Evolutionary conservation across 2,888 invertebrate species (phyloP), one percentile per base, ranked within the genome.

Genomic region (Griposia aprilina): DNA sequence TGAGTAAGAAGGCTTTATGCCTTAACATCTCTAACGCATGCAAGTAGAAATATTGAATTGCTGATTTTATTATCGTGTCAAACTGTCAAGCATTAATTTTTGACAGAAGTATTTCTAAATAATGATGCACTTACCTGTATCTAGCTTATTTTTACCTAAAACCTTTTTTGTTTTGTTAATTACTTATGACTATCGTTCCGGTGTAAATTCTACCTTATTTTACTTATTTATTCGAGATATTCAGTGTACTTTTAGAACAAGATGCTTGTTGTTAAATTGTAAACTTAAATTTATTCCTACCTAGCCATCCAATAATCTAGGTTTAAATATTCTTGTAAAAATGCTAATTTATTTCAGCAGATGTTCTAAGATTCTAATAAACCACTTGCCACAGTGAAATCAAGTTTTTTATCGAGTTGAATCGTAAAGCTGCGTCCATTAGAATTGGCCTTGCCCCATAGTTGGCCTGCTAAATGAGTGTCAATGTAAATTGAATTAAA

Each of bases 401-500:
- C 88, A 74, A 75, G 83, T 82, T 88, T 87, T 77, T 76, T 76
- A 78, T 78, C 48, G 71, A 80, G 72, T 63, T 71, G 71, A 83
- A 69, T 87, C 67, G 69, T 77, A 72, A 76, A 83, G 68, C 63
- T 45, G 66, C n/a, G 76, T 79, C 59, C 50, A 78, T 80, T 82
- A 83, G 87, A 74, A 50, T 52, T 72, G 89, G 78, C 92, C 91
- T 92, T 91, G 92, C 82, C 83, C 89, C 82, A 84, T 66, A 85
- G 82, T 88, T 88, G 87, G 76, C 88, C 84, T 41, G 82, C 30
- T 70, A 82, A 89, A 91, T 91, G 87, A 87, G 86, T 91, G 92
- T 90, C 92, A 92, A 91, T 92, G 92, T 82, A 83, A 90, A 90
- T 89, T 85, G 65, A 88, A 89, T 88, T 85, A 87, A 80, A 82